Base-by-base conservation (phyloP, 2,113 vertebrate species). In the Rhynchomys soricoides region DNA sequence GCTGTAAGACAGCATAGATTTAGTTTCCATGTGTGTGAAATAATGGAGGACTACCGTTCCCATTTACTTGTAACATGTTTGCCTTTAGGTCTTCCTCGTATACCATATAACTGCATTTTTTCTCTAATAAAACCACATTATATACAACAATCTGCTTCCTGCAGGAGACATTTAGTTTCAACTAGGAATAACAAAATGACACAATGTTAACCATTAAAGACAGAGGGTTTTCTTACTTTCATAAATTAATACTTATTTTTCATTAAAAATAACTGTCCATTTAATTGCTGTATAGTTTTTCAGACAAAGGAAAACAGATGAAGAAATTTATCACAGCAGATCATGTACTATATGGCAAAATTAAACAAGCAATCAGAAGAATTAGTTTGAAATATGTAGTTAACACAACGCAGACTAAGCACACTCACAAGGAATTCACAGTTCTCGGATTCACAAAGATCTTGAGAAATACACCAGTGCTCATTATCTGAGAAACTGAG, bases 401-500 rank as follows among this genome's bases (percentile, higher is more conserved):
- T 68, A 74, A 55, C 34, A 95, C 78, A 29, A 82, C 5, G 73
- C 24, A 81, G 37, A 95, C 16, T 29, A 82, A 92, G 81, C 75
- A 62, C n/a, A 50, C 48, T 81, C 82, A 16, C 22, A 74, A 74
- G 77, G 91, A 77, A 79, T 96, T 97, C 88, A 93, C 22, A 95
- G 86, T 26, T 81, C 90, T 48, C 48, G 74, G 90, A 91, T 59
- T 97, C 96, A 97, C 86, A 96, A 93, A 94, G 83, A 97, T 89
- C 82, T 95, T 68, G 66, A 81, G 89, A 97, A 97, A 96, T 89
- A 93, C 95, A 96, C 89, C 66, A 85, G 89, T 96, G 90, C 86
- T 97, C 95, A 97, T 98, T 97, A 98, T 96, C 40, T 85, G 92
- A 95, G 94, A 95, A 96, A 73, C 34, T 5, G 74, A 90, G 86